phyloP scores from a whole-genome alignment of 1,140 invertebrate species.

The Lamellibrachia luymesi region DNA sequence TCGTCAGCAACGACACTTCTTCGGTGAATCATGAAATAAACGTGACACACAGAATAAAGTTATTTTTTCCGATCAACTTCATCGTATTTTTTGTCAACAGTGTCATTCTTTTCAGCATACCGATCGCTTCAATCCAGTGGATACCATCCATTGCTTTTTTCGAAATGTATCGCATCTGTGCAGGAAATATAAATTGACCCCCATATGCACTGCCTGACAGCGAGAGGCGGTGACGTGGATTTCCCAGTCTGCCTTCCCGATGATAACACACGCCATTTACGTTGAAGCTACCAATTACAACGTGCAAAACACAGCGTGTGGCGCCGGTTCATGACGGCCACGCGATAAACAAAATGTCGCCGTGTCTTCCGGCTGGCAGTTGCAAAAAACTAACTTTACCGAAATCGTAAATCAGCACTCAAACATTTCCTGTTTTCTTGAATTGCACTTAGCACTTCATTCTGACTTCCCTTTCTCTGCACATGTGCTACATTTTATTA shows the following conservation, averaged over 20 bases:
- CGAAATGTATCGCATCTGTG: too few relatives aligned
- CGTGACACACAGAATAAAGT: too few relatives aligned
- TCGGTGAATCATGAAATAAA: too few relatives aligned
- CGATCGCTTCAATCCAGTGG: too few relatives aligned
- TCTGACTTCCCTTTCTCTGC: background rate
- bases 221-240: background rate
- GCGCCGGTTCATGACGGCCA: background rate
- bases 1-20: too few relatives aligned
- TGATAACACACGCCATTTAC: background rate
- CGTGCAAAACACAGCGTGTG: background rate
- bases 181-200: too few relatives aligned
- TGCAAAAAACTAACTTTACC: background rate
- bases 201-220: too few relatives aligned
- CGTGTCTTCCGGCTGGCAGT: background rate
- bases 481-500: background rate
- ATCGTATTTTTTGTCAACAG: too few relatives aligned
- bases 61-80: too few relatives aligned
- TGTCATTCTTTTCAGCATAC: too few relatives aligned
- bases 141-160: too few relatives aligned
- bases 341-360: background rate
- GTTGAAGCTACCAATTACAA: background rate
- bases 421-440: background rate
- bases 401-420: background rate
- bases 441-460: background rate
- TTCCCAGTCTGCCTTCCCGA: background rate